Base-by-base conservation (phyloP, 2,888 invertebrate species). In the Spilarctia lutea region DNA sequence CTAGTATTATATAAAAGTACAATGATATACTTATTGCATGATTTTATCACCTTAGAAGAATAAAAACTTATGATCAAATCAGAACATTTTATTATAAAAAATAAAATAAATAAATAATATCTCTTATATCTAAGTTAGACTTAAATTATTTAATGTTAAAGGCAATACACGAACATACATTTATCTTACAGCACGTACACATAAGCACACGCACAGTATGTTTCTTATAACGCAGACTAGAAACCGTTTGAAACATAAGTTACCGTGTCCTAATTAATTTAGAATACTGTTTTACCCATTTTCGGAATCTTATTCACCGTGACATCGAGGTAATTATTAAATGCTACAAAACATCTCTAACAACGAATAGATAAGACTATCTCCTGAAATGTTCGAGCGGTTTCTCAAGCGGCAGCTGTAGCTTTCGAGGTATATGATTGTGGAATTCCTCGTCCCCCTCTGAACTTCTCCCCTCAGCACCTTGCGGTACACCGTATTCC, bases 371-470 rank as follows among this genome's bases (percentile, higher is more conserved):
- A 68, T 42, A 24, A 65, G 65, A 81, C 87, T 94, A 95, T 83
- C 73, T 76, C 35, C 90, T 91, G 88, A 96, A 96, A 82, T 95
- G 90, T 66, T 95, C 96, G n/a, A 94, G 90, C 10, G 95, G 94
- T 56, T 94, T 89, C 81, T 95, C 94, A 60, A 94, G 89, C 7
- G 96, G 96, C n/a, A 91, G 93, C 86, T 95, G 95, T 48, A 95
- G 89, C 13, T 92, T 93, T 27, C 94, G 87, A 0, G 96, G 96
- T 77, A 96, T 95, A 86, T 96, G 96, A 81, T 96, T 95, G 81
- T 93, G 94, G 83, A 86, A 96, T 35, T 85, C 77, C 30, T 87
- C 87, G 0, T 80, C 82, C 0, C 85, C 88, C 68, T 92, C 92
- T 8, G 89, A 87, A 68, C 94, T 94, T 27, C 95, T 91, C 0